Evolutionary conservation across 2,888 invertebrate genomes (phyloP), one percentile per base, ranked within the genome.

Genomic region (Spodoptera exigua): DNA sequence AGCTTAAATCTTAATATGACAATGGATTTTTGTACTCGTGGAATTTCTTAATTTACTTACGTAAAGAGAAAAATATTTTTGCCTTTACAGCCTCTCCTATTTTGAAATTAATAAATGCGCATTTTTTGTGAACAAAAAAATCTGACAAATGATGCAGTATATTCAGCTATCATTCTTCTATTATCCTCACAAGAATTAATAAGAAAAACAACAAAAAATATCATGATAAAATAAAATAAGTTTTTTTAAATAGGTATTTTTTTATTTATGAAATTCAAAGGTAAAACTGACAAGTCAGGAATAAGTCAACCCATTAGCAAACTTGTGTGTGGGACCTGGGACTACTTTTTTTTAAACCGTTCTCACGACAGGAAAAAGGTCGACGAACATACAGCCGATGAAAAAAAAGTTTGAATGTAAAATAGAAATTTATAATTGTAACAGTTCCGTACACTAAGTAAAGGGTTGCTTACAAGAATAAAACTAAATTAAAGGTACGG

Each of bases 301-400:
- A 76, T 69, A 70, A 67, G 46, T 60, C 61, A 74, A 80, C 69
- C 75, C 76, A 72, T 80, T 79, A 79, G 68, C 71, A 35, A 68
- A 45, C 35, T 39, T n/a, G 14, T 68, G 63, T 45, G n/a, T n/a
- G n/a, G n/a, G n/a, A n/a, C n/a, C n/a, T n/a, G 44, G 44, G 58
- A 45, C 59, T 48, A 34, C 10, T 12, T 39, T 54, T 67, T 72
- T 74, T 72, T 52, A 44, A 56, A 64, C 61, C 58, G 70, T 83
- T 83, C 83, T 76, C 82, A 83, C 76, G 78, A 56, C 70, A 64
- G 52, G 53, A 52, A 72, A 70, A 68, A 63, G 61, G 62, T 76
- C 66, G 74, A 9, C 27, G 27, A 5, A 60, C 54, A 66, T 58
- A 75, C 76, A 79, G 67, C 12, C 10, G 13, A 56, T 18, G 41